Percentiles rank a stretch among this genome's conserved stretches.
Evolutionary conservation across 2,888 invertebrate species (phyloP).

Genomic region (Syrphus vitripennis): DNA sequence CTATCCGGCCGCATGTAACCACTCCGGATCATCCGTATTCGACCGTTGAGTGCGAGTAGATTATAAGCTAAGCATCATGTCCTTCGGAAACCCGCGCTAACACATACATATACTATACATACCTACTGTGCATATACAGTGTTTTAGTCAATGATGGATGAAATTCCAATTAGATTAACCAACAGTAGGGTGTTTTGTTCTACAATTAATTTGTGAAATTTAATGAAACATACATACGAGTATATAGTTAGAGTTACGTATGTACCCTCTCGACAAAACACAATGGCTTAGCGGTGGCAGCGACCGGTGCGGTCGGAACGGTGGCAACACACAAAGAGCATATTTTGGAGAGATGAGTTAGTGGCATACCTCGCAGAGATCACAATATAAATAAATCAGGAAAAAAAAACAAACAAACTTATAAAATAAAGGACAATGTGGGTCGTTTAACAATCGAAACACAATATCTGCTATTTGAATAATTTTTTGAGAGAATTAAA

Average conservation of each 20-base stretch:
- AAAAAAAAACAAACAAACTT: neutral
- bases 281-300: neutral
- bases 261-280: neutral
- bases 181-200: conserved; percentile 45
- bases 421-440: neutral
- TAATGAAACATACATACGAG: conserved; percentile 41
- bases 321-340: neutral
- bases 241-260: too few relatives aligned
- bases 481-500: too few relatives aligned
- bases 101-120: neutral
- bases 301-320: neutral
- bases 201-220: conserved; percentile 64
- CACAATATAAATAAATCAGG: neutral
- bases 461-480: neutral
- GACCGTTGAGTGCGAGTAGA: conserved; percentile 16
- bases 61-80: conserved; percentile 5
- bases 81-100: neutral
- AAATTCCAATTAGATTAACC: conserved; percentile 69
- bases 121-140: neutral
- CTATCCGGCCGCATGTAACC: conserved; percentile 33
- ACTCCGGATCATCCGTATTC: conserved; percentile 21
- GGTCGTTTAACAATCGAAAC: neutral
- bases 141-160: conserved; percentile 63
- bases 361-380: neutral
- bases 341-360: conserved; percentile 10